These are phyloP conservation scores for Argya squamiceps DNA, from an alignment of 2,797 vertebrate genomes.

Conservation along the genomic window DNA sequence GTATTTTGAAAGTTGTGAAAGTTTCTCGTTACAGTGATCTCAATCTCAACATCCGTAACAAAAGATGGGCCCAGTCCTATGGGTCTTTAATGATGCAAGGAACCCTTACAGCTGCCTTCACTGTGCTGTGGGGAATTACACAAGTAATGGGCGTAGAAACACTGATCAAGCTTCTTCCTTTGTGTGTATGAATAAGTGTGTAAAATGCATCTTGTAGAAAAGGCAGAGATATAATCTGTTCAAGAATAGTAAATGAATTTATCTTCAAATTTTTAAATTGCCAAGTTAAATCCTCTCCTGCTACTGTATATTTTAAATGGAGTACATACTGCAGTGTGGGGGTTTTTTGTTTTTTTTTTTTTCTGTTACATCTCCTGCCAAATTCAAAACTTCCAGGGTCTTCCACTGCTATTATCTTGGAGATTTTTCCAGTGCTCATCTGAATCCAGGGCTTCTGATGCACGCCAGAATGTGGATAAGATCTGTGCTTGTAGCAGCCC, in stretches of 20 bases:
- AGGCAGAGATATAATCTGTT: background rate
- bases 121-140: background rate
- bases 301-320: background rate
- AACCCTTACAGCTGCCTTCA: background rate
- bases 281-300: background rate
- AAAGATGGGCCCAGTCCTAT: background rate
- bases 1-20: conserved; percentile 45
- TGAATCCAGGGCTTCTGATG: fast-evolving
- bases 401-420: background rate
- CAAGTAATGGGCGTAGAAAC: background rate
- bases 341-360: background rate
- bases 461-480: fast-evolving
- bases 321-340: too few relatives aligned
- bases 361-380: background rate
- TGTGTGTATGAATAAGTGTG: background rate
- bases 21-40: background rate
- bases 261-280: background rate
- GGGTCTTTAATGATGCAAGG: background rate
- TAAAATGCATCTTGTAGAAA: background rate
- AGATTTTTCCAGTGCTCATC: background rate
- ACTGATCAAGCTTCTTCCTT: background rate
- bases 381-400: background rate
- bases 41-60: background rate
- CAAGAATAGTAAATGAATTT: background rate
- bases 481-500: background rate